These are phyloP conservation scores for Limnothrissa miodon DNA, from an alignment of 2,113 vertebrate species.

Conservation along the genomic window DNA sequence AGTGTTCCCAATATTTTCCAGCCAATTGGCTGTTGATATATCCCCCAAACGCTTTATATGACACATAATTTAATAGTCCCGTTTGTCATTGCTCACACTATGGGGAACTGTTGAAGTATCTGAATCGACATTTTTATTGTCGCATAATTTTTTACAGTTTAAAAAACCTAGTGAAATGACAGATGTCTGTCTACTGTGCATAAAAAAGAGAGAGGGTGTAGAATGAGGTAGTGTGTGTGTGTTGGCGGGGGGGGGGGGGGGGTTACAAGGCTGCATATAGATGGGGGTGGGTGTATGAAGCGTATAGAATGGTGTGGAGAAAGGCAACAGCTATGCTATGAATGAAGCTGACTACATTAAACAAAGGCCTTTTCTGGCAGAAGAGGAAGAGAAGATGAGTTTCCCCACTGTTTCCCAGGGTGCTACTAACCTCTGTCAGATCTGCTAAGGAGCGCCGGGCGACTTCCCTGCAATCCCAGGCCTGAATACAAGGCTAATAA, in stretches of 20 bases:
- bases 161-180: too few relatives aligned
- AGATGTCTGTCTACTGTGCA: too few relatives aligned
- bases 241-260: too few relatives aligned
- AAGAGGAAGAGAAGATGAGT: conserved; percentile 7
- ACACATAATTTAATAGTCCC: background rate
- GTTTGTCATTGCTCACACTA: background rate
- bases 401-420: conserved; percentile 24
- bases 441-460: background rate
- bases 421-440: conserved; percentile 1
- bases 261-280: too few relatives aligned
- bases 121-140: too few relatives aligned
- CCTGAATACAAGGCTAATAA: background rate
- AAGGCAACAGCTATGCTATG: too few relatives aligned
- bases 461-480: background rate
- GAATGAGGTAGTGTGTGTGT: too few relatives aligned
- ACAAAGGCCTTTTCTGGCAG: background rate
- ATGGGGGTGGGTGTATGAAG: too few relatives aligned
- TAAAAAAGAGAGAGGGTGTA: too few relatives aligned
- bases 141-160: too few relatives aligned
- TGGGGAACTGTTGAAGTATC: background rate
- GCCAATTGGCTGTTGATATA: background rate
- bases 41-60: background rate
- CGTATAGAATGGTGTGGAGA: too few relatives aligned
- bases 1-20: background rate
- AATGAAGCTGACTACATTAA: background rate